Base-by-base conservation (phyloP, 1,140 invertebrate genomes). In the Latrodectus geometricus region DNA sequence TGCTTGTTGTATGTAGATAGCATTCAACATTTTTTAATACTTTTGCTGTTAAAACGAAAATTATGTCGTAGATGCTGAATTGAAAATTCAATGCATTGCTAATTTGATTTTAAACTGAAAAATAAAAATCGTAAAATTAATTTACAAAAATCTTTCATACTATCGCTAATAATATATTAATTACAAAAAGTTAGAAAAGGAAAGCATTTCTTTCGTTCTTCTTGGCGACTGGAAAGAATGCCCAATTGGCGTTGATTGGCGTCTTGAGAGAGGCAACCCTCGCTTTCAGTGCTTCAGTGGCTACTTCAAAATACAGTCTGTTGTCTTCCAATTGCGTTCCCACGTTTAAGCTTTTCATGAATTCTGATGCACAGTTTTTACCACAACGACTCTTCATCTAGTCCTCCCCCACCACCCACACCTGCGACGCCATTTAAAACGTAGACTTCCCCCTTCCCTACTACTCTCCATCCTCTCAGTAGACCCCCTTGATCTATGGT, bases 291-390 rank as follows among this genome's bases (percentile, higher is more conserved):
- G 69, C 80, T 83, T 74, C 80, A 54, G 14, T 83, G 54, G 35
- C 82, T 70, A 61, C 83, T 84, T 84, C 82, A 68, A 75, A 78
- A 78, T 70, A 54, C 83, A 86, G 83, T 86, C 83, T 86, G 83
- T 86, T 86, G 83, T 86, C 83, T 86, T 70, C 65, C 83, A 52
- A 86, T 78, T 52, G 68, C 66, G 83, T 78, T 86, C 83, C 83
- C 83, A 86, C 83, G 83, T 86, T 86, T 77, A 86, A 78, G 83
- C 74, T 86, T 86, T 86, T 86, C 83, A 86, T 86, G 83, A 86
- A 86, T 86, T 86, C 83, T 86, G 83, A 86, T 86, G 83, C 83
- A 69, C 83, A 77, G 83, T 86, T 86, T 86, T 86, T 86, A 86
- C 83, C 74, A 72, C 83, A 78, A 78, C 83, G 83, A 84, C 82